Base-by-base conservation (phyloP, 2,888 invertebrate species). In the Habrosyne pyritoides region DNA sequence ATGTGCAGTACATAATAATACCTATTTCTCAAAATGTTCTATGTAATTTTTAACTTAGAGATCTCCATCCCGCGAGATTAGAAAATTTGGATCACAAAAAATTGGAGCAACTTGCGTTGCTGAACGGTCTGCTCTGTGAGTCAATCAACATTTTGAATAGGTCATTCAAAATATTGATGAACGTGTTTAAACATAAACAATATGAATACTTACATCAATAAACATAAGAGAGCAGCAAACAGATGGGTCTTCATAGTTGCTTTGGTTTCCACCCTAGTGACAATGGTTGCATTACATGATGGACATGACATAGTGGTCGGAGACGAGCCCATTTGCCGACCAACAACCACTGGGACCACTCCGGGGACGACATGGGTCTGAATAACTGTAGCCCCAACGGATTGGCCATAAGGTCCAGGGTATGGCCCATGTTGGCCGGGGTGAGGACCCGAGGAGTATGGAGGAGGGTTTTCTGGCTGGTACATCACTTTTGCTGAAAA, bases 231-330 rank as follows among this genome's bases (percentile, higher is more conserved):
- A 8, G 89, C 59, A 5, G 94, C 94, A 59, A 93, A 86, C 10
- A 94, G 67, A 75, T 94, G 94, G 0, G 94, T 94, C 54, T 86
- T 89, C 6, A 88, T 84, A 0, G 91, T 86, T 6, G 94, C 71
- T 56, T 79, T 88, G 46, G 67, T 71, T 62, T 83, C 80, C 26
- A 93, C 73, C 28, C 86, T 84, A 0, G 94, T 93, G 12, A 88
- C 73, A 0, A 93, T 83, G 21, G 84, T 84, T 8, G 77, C 75
- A 28, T 88, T 84, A 58, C 94, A 94, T 1, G 86, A 86, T 2
- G 81, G 89, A 61, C 94, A 94, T 10, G 83, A 78, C 0, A 83
- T 53, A 0, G 57, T 30, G 0, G 82, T 56, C 10, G 47, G 47
- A 0, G 64, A 56, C 0, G 84, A 69, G 0, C 84, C 81, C 75